A percentile compares a stretch with the other conserved stretches of the same genome.
These are phyloP conservation scores for Apamea sordens DNA, from an alignment of 2,888 invertebrate genomes.

Conservation along the genomic window DNA sequence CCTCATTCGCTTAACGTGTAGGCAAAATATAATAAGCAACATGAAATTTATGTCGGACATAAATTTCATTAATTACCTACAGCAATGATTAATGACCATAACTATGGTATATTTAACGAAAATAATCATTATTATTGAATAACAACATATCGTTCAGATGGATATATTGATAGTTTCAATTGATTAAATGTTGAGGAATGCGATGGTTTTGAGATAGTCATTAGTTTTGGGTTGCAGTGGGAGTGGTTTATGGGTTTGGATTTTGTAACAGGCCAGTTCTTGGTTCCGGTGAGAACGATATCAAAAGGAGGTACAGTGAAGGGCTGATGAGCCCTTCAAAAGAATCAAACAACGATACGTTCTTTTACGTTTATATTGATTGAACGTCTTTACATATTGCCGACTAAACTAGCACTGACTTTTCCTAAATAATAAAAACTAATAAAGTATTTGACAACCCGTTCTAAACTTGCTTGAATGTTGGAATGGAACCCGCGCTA, in stretches of 20 bases:
- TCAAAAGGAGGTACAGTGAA: not conserved
- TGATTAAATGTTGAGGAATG: conserved; percentile 56
- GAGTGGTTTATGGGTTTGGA: conserved; percentile 42
- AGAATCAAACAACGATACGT: too few species aligned
- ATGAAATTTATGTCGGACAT: conserved; percentile 84
- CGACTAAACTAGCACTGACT: too few species aligned
- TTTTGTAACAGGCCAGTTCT: not conserved
- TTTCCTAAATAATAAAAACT: too few species aligned
- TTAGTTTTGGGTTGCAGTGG: conserved; percentile 41
- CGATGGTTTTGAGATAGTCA: conserved; percentile 27
- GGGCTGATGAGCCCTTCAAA: too few species aligned
- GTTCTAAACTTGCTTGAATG: too few species aligned
- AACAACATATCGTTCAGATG: conserved; percentile 73
- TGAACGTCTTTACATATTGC: too few species aligned
- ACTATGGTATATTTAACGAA: conserved; percentile 82
- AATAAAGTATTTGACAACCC: too few species aligned
- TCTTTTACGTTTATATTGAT: too few species aligned
- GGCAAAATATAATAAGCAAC: conserved; percentile 79
- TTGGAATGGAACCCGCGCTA: too few species aligned
- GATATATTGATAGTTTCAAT: conserved; percentile 55
- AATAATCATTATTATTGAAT: conserved; percentile 81
- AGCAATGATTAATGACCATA: conserved; percentile 82
- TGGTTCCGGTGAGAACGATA: not conserved
- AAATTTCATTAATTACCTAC: conserved; percentile 88
- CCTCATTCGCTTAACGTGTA: conserved; percentile 77